phyloP scores from a whole-genome alignment of 2,113 vertebrate genomes.

The Salvelinus fontinalis region DNA sequence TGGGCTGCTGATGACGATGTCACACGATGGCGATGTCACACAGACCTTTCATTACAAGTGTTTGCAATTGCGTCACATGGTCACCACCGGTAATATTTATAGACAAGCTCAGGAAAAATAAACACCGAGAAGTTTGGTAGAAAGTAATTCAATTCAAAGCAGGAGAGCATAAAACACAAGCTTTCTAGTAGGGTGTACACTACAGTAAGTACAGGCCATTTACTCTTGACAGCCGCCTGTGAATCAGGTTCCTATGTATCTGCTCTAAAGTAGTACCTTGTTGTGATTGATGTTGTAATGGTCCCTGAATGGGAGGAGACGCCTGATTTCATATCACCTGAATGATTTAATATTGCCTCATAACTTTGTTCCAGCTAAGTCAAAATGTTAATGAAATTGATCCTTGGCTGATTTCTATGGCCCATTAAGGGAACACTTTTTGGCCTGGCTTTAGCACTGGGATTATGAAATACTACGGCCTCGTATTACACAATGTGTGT shows the following conservation, averaged over 20 bases:
- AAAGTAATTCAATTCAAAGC: slow-evolving; percentile 28
- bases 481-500: not conserved
- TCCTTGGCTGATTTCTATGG: slow-evolving; percentile 44
- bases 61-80: not conserved
- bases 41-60: slow-evolving; percentile 37
- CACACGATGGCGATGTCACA: slow-evolving; percentile 8
- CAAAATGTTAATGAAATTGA: slow-evolving; percentile 60
- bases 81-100: not conserved
- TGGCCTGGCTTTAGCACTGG: slow-evolving; percentile 27
- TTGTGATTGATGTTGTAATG: slow-evolving; percentile 36
- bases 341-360: slow-evolving; percentile 41
- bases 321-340: slow-evolving; percentile 28
- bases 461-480: slow-evolving; percentile 27
- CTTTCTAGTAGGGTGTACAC: not conserved
- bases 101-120: slow-evolving; percentile 5
- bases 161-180: not conserved
- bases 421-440: slow-evolving; percentile 42
- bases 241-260: not conserved
- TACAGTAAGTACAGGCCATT: not conserved
- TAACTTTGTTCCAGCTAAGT: slow-evolving; percentile 33
- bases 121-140: slow-evolving; percentile 45
- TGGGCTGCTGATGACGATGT: slow-evolving; percentile 45
- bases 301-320: slow-evolving; percentile 25
- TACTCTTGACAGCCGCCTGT: not conserved
- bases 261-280: not conserved